Base-by-base conservation (phyloP, 2,888 invertebrate genomes). In the Hesperia comma region DNA sequence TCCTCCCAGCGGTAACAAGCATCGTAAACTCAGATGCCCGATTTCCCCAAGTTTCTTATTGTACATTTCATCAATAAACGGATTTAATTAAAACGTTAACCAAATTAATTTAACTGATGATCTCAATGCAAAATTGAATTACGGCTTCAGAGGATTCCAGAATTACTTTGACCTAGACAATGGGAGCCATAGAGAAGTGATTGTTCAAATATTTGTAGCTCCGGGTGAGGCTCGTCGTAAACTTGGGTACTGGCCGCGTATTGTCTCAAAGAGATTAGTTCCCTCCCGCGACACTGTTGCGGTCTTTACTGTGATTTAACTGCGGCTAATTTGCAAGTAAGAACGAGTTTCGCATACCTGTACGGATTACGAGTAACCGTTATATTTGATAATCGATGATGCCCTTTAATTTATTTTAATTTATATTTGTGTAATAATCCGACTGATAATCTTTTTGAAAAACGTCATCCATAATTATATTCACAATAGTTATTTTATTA, bases 111-210 rank as follows among this genome's bases (percentile, higher is more conserved):
- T 78, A 81, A 79, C 78, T 81, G 82, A 79, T 85, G 82, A 79
- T 83, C 81, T 82, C 78, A 83, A 85, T 83, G 84, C 78, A 80
- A 86, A 88, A 89, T 88, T 85, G 84, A 87, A 90, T 89, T 86
- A 87, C 83, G 80, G 79, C 77, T 80, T 79, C 75, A 77, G 80
- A 78, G 83, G 79, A 82, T 79, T 77, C 79, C 83, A 83, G 85
- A 88, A 90, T 90, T 89, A 89, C 90, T 89, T 90, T 84, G 87
- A 88, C 88, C 88, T 88, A 86, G 86, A 90, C 91, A 91, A 90
- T 87, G 82, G 84, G 80, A 77, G 78, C 74, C 78, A 78, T 74
- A 76, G 80, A 76, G 79, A 79, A 80, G 76, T 74, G 78, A 79
- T 81, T 85, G 85, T 83, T 90, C 86, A 87, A 90, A 91, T 90